phyloP scores from a whole-genome alignment of 2,113 vertebrate species.

The Indicator maculatus region DNA sequence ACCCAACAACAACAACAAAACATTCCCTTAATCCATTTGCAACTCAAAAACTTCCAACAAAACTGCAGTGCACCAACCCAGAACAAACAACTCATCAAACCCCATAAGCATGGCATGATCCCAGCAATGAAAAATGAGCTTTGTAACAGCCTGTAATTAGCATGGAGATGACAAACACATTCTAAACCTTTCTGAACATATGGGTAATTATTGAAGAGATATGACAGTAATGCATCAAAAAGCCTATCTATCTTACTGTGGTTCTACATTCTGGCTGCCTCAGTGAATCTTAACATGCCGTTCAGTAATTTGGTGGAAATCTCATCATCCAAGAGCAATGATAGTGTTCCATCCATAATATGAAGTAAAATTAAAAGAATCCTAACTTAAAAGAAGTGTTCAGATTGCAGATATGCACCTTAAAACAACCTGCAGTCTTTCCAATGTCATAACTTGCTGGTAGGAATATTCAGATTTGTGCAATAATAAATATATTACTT shows the following conservation, averaged over 20 bases:
- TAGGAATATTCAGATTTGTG: not conserved
- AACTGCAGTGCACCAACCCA: conserved; percentile 36
- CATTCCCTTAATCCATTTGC: conserved; percentile 13
- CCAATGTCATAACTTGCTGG: not conserved
- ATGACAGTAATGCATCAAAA: conserved; percentile 56
- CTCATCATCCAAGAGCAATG: not conserved
- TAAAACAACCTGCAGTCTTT: not conserved
- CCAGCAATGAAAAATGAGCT: conserved; percentile 66
- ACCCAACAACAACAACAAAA: not conserved
- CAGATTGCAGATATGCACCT: not conserved
- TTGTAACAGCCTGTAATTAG: conserved; percentile 67
- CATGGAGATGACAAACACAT: conserved; percentile 49
- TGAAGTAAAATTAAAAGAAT: not conserved
- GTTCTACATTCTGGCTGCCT: not conserved
- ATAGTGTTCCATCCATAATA: not conserved
- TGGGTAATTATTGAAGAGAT: conserved; percentile 70
- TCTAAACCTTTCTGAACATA: conserved; percentile 65
- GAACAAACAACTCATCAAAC: conserved; percentile 72
- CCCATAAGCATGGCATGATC: conserved; percentile 59
- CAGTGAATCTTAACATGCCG: not conserved
- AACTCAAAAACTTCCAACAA: conserved; percentile 61
- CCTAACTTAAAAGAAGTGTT: not conserved
- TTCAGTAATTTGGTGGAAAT: conserved; percentile 20
- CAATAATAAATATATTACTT: fast-evolving
- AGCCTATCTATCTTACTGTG: not conserved